phyloP scores from a whole-genome alignment of 2,888 invertebrate genomes.

The Heliconius sara region DNA sequence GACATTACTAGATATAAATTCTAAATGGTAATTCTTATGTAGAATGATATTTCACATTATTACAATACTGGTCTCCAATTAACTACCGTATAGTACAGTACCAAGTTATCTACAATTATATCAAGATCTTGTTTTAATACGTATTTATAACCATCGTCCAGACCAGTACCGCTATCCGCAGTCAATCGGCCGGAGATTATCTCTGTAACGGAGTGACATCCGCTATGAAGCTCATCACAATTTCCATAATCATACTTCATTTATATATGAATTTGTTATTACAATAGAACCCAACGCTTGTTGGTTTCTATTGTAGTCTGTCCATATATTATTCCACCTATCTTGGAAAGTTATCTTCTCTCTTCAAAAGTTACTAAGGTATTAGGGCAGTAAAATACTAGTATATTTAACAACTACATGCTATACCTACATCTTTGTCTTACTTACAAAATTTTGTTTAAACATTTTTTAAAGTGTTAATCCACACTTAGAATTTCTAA shows the following conservation, averaged over 20 bases:
- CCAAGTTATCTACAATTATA: not conserved
- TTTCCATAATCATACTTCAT: slow-evolving; percentile 36
- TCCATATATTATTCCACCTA: not conserved
- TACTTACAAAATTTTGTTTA: too few relatives aligned
- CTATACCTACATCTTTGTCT: too few relatives aligned
- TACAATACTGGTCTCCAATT: not conserved
- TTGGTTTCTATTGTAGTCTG: not conserved
- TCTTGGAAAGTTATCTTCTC: not conserved
- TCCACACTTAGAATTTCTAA: too few relatives aligned
- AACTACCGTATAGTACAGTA: not conserved
- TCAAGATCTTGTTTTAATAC: slow-evolving; percentile 16
- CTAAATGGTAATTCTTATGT: not conserved
- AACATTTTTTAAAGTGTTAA: too few relatives aligned
- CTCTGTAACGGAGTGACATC: slow-evolving; percentile 72
- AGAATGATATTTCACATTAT: not conserved
- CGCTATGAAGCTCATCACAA: slow-evolving; percentile 48
- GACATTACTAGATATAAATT: not conserved
- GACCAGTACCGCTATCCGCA: slow-evolving; percentile 66
- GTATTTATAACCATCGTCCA: slow-evolving; percentile 32
- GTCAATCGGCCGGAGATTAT: slow-evolving; percentile 66
- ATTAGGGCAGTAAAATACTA: not conserved
- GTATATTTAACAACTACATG: too few relatives aligned
- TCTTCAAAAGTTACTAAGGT: not conserved
- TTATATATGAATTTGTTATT: slow-evolving; percentile 27
- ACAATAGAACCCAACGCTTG: too few relatives aligned